Base-by-base conservation (phyloP, 2,113 vertebrate species). In the Chaetura pelagica region DNA sequence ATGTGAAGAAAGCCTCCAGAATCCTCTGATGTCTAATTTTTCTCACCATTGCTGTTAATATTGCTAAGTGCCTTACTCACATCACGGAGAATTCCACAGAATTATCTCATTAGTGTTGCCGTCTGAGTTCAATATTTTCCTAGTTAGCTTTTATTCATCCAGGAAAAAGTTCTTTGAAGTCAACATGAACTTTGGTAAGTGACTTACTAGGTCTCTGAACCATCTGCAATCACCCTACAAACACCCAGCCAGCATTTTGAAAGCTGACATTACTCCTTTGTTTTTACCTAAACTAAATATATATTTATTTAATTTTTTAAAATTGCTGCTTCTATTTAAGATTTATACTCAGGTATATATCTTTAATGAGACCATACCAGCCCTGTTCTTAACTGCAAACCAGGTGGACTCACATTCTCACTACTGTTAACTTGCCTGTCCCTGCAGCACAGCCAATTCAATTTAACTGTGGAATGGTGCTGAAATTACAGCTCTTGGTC, bases 331-430 rank as follows among this genome's bases (percentile, higher is more conserved):
- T 61, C 24, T 15, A 13, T n/a, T 63, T 11, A 26, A 64, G 18
- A 12, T 52, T 69, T 85, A 17, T 61, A 66, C 15, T 72, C 1
- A 8, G 11, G 40, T 42, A 12, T 5, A 10, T 7, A 10, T 42
- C 54, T 72, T 46, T 14, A 48, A 7, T 42, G 12, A 0, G 0
- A 13, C 26, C 4, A 1, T 35, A 52, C 7, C n/a, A 79, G 9
- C 19, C 35, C 26, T 54, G 2, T 84, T 67, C 54, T 82, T 44
- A 76, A 34, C 23, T 52, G 63, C n/a, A 83, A 22, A 63, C 9
- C 16, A 57, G 29, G 5, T 76, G 23, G 32, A 12, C 12, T 69
- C 7, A 13, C 6, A 27, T 69, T 59, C 27, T 71, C 13, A 3
- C n/a, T 26, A 2, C 51, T 62, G 4, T 66, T 54, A 35, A 49